Evolutionary conservation across 1,140 invertebrate species (phyloP), one percentile per base, ranked within the genome.

Genomic region (Homarus americanus): DNA sequence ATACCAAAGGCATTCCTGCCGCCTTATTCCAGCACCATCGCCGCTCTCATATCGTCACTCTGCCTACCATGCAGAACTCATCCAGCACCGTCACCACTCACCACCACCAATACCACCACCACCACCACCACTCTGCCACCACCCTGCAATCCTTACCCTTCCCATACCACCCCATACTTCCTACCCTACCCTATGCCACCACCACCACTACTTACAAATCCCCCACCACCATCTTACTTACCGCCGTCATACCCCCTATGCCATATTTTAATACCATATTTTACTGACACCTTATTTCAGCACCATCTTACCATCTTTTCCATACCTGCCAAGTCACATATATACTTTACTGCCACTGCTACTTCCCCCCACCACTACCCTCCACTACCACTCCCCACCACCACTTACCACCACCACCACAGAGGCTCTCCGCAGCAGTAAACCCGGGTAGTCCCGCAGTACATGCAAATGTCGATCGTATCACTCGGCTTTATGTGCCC

Each of bases 401-500:
- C 44, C 44, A 49, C 12, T n/a, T n/a, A n/a, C 58, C 58, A 24
- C 58, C 58, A 63, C 15, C 20, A 24, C 15, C 4, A 69, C 63
- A 7, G 12, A 9, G 32, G 17, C n/a, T 7, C 1, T 1, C 17
- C 17, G 32, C 4, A 9, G 63, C 63, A 9, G 1, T 3, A 4
- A 12, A 28, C 17, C 17, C 7, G 63, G 63, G 28, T 28, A 9
- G 17, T 9, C 5, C 28, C 4, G 17, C 10, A 28, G 20, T 63
- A 63, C 79, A 82, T 82, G 79, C 79, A 82, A 82, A 82, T 82
- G 79, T 4, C n/a, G 79, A 82, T 82, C 44, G 17, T 82, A 82
- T 82, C 79, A 63, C 44, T 7, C 32, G 41, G 53, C 28, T 82
- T 82, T 80, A 80, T 80, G 78, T 38, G 49, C 9, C 49, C 49